Conservation (phyloP, 2,888 invertebrate genomes). For the Dione juno region DNA sequence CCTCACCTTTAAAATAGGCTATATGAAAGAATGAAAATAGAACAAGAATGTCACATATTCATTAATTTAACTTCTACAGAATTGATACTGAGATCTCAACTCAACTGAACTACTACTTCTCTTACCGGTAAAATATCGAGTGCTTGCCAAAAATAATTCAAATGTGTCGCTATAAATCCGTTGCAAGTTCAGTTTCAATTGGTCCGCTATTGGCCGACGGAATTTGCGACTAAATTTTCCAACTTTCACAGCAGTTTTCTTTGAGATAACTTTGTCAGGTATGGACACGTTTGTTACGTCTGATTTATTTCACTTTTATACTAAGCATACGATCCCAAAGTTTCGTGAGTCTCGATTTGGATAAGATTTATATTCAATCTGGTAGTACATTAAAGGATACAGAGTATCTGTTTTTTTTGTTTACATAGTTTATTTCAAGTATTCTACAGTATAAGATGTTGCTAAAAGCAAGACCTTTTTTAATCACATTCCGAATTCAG, state of each 20-base stretch:
- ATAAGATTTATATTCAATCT: slow-evolving; percentile 5
- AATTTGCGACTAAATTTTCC: slow-evolving; percentile 44
- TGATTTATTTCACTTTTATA: slow-evolving; percentile 43
- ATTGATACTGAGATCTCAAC: background rate
- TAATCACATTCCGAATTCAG: too few species aligned
- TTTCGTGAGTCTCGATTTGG: slow-evolving; percentile 5
- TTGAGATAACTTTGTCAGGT: slow-evolving; percentile 47
- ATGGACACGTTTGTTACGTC: slow-evolving; percentile 43
- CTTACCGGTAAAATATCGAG: slow-evolving; percentile 45
- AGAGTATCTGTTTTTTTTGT: background rate
- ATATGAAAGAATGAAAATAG: too few species aligned
- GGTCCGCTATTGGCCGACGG: slow-evolving; percentile 49
- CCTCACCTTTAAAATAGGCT: too few species aligned
- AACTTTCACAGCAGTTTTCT: slow-evolving; percentile 51
- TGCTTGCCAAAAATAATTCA: slow-evolving; percentile 51
- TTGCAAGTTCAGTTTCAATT: slow-evolving; percentile 52
- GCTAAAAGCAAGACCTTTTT: too few species aligned
- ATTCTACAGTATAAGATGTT: too few species aligned
- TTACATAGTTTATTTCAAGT: background rate
- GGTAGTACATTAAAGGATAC: background rate
- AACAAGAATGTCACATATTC: too few species aligned
- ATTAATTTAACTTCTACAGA: too few species aligned
- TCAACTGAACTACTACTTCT: slow-evolving; percentile 23
- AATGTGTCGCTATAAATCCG: slow-evolving; percentile 55
- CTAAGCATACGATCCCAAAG: slow-evolving; percentile 20